Percentiles rank a stretch among this genome's conserved stretches.
Evolutionary conservation across 2,888 invertebrate species (phyloP).

Genomic region (Rhagophthalmus giganteus): DNA sequence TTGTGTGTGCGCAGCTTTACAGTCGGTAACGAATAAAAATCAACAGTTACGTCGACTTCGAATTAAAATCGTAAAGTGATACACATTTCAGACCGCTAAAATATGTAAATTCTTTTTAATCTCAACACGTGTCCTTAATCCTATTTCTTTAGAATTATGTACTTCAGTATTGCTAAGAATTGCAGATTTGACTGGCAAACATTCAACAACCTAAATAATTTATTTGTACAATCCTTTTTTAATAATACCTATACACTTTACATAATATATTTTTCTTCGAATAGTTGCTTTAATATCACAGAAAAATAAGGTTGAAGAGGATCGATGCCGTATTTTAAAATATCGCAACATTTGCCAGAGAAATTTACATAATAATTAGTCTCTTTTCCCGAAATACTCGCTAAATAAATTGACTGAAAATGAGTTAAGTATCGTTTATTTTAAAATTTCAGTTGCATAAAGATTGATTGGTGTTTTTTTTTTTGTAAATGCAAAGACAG

Average conservation of each 20-base stretch:
- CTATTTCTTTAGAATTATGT: slow-evolving; percentile 24
- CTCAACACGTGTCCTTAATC: slow-evolving; percentile 20
- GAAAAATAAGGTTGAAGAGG: slow-evolving; percentile 30
- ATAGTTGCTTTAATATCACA: slow-evolving; percentile 29
- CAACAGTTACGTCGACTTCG: too few relatives aligned
- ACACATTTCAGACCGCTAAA: slow-evolving; percentile 2
- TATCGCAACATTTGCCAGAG: slow-evolving; percentile 20
- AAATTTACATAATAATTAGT: slow-evolving; percentile 11
- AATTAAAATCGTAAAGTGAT: not conserved
- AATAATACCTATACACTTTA: slow-evolving; percentile 28
- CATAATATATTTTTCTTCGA: slow-evolving; percentile 22
- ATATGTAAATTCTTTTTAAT: slow-evolving; percentile 17
- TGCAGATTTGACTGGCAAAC: slow-evolving; percentile 25
- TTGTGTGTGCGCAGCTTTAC: too few relatives aligned
- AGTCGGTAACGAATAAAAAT: too few relatives aligned
- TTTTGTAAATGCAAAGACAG: slow-evolving; percentile 31
- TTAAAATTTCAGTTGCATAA: slow-evolving; percentile 21
- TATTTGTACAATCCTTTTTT: slow-evolving; percentile 22
- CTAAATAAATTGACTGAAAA: slow-evolving; percentile 21
- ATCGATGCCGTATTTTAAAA: slow-evolving; percentile 16
- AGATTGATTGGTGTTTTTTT: slow-evolving; percentile 29
- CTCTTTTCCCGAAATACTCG: slow-evolving; percentile 4
- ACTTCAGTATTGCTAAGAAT: slow-evolving; percentile 27
- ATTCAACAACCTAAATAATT: slow-evolving; percentile 24
- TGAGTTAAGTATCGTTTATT: slow-evolving; percentile 11